Percentiles rank a stretch among this genome's conserved stretches.
Conservation (phyloP, 2,113 vertebrate species). For the Thalassarche chlororhynchos region DNA sequence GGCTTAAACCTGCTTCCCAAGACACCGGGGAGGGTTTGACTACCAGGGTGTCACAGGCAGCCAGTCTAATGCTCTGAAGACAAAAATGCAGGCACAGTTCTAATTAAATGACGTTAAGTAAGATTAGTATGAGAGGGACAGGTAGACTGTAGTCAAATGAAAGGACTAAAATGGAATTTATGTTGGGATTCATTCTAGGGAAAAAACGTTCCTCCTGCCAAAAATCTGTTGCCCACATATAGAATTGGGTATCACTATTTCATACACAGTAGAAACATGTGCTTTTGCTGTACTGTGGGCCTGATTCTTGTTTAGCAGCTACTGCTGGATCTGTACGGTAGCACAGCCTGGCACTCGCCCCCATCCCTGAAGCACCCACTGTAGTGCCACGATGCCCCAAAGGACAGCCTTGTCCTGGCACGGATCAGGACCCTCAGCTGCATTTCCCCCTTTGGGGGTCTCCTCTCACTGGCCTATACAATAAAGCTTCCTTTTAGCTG, state of each 20-base stretch:
- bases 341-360: background rate
- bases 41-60: background rate
- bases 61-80: background rate
- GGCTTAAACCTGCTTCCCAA: background rate
- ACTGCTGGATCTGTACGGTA: background rate
- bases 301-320: background rate
- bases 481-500: background rate
- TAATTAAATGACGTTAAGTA: background rate
- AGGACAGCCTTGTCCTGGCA: background rate
- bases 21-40: background rate
- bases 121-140: background rate
- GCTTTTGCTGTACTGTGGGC: background rate
- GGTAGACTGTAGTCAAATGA: background rate
- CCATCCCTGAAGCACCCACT: background rate
- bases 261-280: background rate
- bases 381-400: background rate
- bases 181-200: background rate
- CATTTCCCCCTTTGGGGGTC: background rate
- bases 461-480: background rate
- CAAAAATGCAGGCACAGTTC: background rate
- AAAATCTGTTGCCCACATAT: background rate
- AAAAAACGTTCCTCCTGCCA: background rate
- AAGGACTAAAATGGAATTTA: background rate
- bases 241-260: background rate
- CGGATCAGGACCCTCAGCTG: background rate